Evolutionary conservation across 1,140 invertebrate genomes (phyloP), one percentile per base, ranked within the genome.

Genomic region (Saccostrea glomerata): DNA sequence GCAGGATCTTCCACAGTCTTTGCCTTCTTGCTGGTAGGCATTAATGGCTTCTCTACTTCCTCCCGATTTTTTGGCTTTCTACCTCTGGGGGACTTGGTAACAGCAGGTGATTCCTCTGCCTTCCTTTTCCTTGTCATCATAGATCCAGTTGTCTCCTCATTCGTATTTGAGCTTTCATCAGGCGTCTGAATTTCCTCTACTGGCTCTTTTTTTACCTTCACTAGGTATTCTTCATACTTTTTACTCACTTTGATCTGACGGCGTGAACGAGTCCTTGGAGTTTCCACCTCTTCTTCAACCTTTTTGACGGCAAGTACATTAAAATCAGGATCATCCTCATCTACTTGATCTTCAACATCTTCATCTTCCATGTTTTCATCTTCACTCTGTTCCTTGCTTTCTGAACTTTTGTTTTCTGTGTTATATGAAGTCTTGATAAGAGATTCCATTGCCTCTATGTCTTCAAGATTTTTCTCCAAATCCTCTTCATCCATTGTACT

Each of bases 121-220:
- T 86, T 56, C 63, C 87, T 73, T 88, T 90, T 88, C 23, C 30
- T 23, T 85, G 70, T 77, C 70, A 77, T 60, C 15, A 66, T 73
- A 25, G 55, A 25, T 82, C 58, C 58, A 6, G 63, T 30, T 36
- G 30, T 54, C 4, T 77, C 54, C 47, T 86, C 25, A 55, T 25
- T 36, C 23, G 20, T 7, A 60, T 82, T 30, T 66, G 11, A 7
- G 56, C 47, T 20, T 82, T 56, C 77, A n/a, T 89, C 25, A 36
- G 56, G 12, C 20, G 7, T 82, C 73, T n/a, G 82, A 20, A 6
- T 0, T 47, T 77, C 66, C 36, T 87, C 73, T n/a, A 47, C 55
- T 47, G 30, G 54, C n/a, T 83, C 56, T 17, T 58, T 83, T 83
- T 40, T 66, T 70, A 56, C 47, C 40, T 60, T 70, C 47, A 47